Evolutionary conservation across 2,797 vertebrate genomes (phyloP), one percentile per base, ranked within the genome.

Genomic region (Gouania willdenowi): DNA sequence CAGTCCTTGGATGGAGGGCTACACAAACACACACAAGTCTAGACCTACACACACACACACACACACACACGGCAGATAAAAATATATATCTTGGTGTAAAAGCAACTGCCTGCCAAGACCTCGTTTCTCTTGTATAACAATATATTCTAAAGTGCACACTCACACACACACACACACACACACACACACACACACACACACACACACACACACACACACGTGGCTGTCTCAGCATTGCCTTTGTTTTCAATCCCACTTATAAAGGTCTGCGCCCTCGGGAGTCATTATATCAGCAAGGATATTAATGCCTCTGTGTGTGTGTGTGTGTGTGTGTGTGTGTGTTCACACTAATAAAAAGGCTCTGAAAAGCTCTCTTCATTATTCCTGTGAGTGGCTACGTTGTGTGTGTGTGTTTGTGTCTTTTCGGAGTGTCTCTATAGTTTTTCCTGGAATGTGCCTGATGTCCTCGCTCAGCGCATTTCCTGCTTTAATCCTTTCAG

Each of bases 211-310:
- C n/a, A n/a, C n/a, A n/a, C n/a, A n/a, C n/a, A n/a, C 29, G 62
- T 30, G 62, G 54, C 61, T 61, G 68, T 70, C 53, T 75, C 73
- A 79, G 77, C 40, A 11, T 49, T 51, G 67, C 65, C 66, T 82
- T 83, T 87, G 84, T 84, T 87, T 87, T 84, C 75, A 68, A 74
- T 87, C 75, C 80, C 80, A 85, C 80, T 88, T 87, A 84, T 37
- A 76, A 85, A 82, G 86, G 81, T 87, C 76, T 37, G 21, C 33
- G 51, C 81, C 68, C 79, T 29, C 8, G 78, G 75, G 83, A 77
- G 80, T 66, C 75, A 73, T 86, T 73, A 80, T 39, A 66, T 73
- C 56, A 42, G 33, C 43, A 26, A 65, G 38, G 56, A 75, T 79
- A 79, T 80, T 66, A 67, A 68, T 60, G 57, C 42, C 22, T 68